Evolutionary conservation across 2,113 vertebrate genomes (phyloP), one percentile per base, ranked within the genome.

Genomic region (Planiliza haematocheilus): DNA sequence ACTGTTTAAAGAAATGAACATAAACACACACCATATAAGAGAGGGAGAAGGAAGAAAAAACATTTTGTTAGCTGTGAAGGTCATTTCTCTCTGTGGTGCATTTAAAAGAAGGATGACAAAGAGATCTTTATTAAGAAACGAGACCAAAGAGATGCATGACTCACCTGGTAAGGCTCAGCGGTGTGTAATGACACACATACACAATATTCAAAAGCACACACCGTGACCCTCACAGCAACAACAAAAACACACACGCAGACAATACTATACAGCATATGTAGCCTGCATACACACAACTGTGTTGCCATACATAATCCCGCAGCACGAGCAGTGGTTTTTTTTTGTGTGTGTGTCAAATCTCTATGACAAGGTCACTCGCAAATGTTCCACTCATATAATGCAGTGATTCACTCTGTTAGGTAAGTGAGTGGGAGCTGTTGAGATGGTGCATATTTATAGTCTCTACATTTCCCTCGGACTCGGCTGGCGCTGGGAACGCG

Each of bases 401-500:
- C 74, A 61, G 69, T 90, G 89, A 91, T 88, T 92, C 88, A 91
- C 75, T 61, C 36, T 51, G 88, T 92, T 90, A 89, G 86, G 82
- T 91, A 88, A 91, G 89, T 90, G 86, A 88, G 91, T 90, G 85
- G 86, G 89, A 85, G 88, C 66, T 79, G 80, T 74, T 68, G 72
- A 79, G 60, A 76, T 76, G 67, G 42, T 66, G 71, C 58, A 81
- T 90, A 90, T 91, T 87, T 88, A 89, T 89, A 87, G 83, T 84
- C 68, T 43, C 74, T 53, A 21, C 60, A 62, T 83, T 84, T 90
- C 52, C 71, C 68, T 75, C 59, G 49, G 70, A 83, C 66, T 83
- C 61, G 56, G 43, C 61, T 70, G 21, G 49, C 58, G 52, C 70
- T 49, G 58, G 68, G 43, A 81, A 75, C 67, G 62, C 9, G n/a